Percentiles rank a stretch among this genome's conserved stretches.
Conservation (phyloP, 2,113 vertebrate genomes). For the zebrafish (Danio rerio) region DNA sequence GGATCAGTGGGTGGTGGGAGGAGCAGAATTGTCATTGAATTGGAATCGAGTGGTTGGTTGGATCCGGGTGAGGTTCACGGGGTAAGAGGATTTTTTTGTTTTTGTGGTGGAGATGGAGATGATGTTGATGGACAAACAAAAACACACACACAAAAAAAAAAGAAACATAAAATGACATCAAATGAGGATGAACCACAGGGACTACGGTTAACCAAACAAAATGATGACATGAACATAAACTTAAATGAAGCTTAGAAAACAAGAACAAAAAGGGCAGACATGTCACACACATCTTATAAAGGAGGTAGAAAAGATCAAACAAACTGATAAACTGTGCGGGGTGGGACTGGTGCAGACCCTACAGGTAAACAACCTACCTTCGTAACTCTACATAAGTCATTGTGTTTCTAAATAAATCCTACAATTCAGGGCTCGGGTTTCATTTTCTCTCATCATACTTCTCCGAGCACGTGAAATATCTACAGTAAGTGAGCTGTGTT, state of each 20-base stretch:
- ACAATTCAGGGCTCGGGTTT: not conserved
- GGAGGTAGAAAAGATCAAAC: slow-evolving; percentile 72
- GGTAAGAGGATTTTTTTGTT: slow-evolving; percentile 54
- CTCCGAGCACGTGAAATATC: not conserved
- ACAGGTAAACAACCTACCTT: slow-evolving; percentile 90
- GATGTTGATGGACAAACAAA: slow-evolving; percentile 80
- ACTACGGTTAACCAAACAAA: slow-evolving; percentile 66
- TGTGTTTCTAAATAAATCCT: not conserved
- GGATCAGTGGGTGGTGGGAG: slow-evolving; percentile 65
- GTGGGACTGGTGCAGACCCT: slow-evolving; percentile 75
- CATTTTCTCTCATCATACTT: not conserved
- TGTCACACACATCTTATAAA: slow-evolving; percentile 76
- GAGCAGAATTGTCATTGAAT: slow-evolving; percentile 54
- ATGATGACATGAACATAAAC: slow-evolving; percentile 71
- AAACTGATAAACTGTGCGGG: slow-evolving; percentile 76
- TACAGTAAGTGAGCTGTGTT: slow-evolving; percentile 1
- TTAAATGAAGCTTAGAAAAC: slow-evolving; percentile 61
- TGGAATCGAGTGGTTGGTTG: slow-evolving; percentile 46
- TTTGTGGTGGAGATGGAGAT: slow-evolving; percentile 62
- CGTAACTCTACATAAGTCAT: not conserved
- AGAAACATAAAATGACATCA: slow-evolving; percentile 80
- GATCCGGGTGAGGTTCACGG: slow-evolving; percentile 56
- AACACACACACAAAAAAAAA: slow-evolving; percentile 80
- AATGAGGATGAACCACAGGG: slow-evolving; percentile 77
- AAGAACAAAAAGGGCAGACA: slow-evolving; percentile 55